Percentiles rank a stretch among this genome's conserved stretches.
These are phyloP conservation scores for Palythoa caribaeorum DNA, from an alignment of 92 coral and sea anemone species.

Conservation along the genomic window DNA sequence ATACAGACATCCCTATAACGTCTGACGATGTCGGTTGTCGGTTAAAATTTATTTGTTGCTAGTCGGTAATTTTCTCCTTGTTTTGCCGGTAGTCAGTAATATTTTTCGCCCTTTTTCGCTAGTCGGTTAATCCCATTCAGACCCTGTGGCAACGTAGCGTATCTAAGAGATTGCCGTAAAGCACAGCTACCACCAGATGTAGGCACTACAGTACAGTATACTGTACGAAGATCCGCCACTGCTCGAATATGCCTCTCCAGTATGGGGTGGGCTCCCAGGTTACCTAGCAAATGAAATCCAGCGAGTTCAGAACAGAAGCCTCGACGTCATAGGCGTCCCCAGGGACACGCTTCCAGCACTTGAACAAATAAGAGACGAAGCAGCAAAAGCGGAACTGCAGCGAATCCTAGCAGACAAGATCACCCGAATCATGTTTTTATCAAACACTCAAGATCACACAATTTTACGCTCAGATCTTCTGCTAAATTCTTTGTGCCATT, in stretches of 20 bases:
- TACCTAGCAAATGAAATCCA: not conserved
- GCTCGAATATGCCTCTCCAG: not conserved
- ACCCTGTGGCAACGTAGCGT: too few species aligned
- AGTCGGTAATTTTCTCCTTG: too few species aligned
- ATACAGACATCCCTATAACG: too few species aligned
- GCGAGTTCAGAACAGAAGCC: not conserved
- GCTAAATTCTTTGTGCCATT: not conserved
- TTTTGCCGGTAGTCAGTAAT: too few species aligned
- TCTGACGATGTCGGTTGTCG: too few species aligned
- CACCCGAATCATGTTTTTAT: not conserved
- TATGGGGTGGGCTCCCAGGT: not conserved
- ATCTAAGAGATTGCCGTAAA: not conserved
- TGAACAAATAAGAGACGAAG: not conserved
- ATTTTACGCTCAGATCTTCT: constrained; percentile 8
- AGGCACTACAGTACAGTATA: constrained; percentile 14
- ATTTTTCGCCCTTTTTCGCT: too few species aligned
- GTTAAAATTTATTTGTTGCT: too few species aligned
- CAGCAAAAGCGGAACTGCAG: not conserved
- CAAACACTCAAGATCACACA: not conserved
- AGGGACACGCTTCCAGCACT: not conserved
- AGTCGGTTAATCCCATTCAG: too few species aligned
- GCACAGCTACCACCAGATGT: constrained; percentile 28
- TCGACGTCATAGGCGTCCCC: too few species aligned
- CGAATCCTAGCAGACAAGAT: not conserved
- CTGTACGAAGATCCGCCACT: too few species aligned